Conservation (phyloP, 30 jellyfish, hydroid and myxozoan species). For the Aurelia coerulea region DNA sequence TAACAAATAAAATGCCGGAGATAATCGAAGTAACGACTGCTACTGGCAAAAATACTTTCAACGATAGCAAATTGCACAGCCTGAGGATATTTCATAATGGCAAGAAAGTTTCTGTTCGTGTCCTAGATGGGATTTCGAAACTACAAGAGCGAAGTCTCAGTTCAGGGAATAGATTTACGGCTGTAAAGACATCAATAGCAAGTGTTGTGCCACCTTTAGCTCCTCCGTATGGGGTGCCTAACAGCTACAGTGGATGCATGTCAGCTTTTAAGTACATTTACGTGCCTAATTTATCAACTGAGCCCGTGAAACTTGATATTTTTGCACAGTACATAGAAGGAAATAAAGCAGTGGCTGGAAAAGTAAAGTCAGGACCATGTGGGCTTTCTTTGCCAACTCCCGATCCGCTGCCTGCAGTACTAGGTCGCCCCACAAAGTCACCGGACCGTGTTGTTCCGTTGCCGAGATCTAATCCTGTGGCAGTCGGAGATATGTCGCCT, state of each 20-base stretch:
- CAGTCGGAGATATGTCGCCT: conserved; percentile 28
- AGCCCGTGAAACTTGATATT: conserved; percentile 43
- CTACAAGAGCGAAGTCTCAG: not conserved
- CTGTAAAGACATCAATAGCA: conserved; percentile 54
- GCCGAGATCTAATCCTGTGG: conserved; percentile 2
- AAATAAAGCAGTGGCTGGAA: conserved; percentile 18
- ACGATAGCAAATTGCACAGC: conserved; percentile 46
- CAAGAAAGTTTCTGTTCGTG: conserved; percentile 26
- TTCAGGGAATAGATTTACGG: conserved; percentile 29
- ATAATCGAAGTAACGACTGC: conserved; percentile 11
- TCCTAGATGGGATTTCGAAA: conserved; percentile 38
- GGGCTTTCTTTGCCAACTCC: conserved; percentile 68
- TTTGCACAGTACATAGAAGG: conserved; percentile 38
- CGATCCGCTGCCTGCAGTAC: conserved; percentile 39
- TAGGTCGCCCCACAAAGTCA: conserved; percentile 50
- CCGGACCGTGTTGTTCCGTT: conserved; percentile 19
- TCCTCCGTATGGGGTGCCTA: conserved; percentile 32
- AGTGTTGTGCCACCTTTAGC: conserved; percentile 31
- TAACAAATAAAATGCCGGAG: conserved; percentile 6
- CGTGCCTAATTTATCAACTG: conserved; percentile 10
- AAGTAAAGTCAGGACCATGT: conserved; percentile 47
- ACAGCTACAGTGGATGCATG: conserved; percentile 54
- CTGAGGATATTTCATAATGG: conserved; percentile 40
- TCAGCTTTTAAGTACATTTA: conserved; percentile 62
- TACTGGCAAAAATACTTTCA: conserved; percentile 16